Conservation (phyloP, 2,113 vertebrate species). For the Menidia beryllina region DNA sequence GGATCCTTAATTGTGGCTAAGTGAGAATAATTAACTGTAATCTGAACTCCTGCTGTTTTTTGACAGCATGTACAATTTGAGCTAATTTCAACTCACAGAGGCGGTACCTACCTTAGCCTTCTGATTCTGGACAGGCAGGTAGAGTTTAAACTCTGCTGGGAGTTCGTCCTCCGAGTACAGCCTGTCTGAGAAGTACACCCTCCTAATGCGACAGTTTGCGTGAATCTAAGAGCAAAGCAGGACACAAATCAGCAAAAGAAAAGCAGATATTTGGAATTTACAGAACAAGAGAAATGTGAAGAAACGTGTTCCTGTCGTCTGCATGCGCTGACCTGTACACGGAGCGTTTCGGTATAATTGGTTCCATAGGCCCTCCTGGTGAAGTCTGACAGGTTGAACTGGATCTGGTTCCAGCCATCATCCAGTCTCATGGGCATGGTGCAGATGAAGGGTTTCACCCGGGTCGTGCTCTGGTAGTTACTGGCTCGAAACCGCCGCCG, state of each 20-base stretch:
- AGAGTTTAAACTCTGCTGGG: slow-evolving; percentile 97
- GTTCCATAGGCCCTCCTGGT: slow-evolving; percentile 94
- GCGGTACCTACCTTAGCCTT: slow-evolving; percentile 89
- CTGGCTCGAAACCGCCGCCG: slow-evolving; percentile 93
- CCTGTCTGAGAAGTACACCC: slow-evolving; percentile 97
- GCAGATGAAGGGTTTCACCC: slow-evolving; percentile 98
- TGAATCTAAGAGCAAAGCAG: slow-evolving; percentile 87
- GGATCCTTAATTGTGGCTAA: too few relatives aligned
- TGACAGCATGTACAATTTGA: not conserved
- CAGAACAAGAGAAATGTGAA: not conserved
- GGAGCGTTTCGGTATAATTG: slow-evolving; percentile 95
- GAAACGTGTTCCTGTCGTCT: not conserved
- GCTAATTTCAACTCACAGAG: not conserved
- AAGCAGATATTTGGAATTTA: not conserved
- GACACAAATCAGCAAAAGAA: not conserved
- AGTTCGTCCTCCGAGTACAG: slow-evolving; percentile 97
- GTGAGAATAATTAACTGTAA: too few relatives aligned
- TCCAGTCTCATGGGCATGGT: slow-evolving; percentile 96
- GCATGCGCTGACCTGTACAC: slow-evolving; percentile 88
- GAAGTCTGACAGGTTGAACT: slow-evolving; percentile 96
- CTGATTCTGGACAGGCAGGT: slow-evolving; percentile 91
- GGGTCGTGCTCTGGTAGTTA: slow-evolving; percentile 96
- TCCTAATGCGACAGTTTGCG: slow-evolving; percentile 94
- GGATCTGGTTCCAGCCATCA: slow-evolving; percentile 98
- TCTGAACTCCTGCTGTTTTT: not conserved